A percentile compares a stretch with the other conserved stretches of the same genome.
Evolutionary conservation across 2,797 vertebrate genomes (phyloP).

Genomic region (Notamacropus eugenii): DNA sequence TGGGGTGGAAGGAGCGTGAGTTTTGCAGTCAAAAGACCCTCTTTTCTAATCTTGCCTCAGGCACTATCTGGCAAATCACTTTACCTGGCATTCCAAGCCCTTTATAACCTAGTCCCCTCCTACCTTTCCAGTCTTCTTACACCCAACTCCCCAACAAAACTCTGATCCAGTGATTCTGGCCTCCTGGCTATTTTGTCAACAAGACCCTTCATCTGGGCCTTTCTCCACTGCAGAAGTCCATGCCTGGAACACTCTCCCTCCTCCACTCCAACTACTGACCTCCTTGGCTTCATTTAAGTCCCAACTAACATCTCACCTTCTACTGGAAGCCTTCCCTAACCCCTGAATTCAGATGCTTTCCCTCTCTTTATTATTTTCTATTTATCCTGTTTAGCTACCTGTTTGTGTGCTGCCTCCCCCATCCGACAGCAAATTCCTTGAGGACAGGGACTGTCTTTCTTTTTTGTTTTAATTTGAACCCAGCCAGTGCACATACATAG

Average conservation of each 20-base stretch:
- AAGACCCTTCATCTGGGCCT: background rate
- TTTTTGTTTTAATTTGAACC: too few relatives aligned
- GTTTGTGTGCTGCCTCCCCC: background rate
- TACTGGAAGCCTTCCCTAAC: background rate
- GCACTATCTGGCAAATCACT: background rate
- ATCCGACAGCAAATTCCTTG: background rate
- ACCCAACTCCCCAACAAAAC: background rate
- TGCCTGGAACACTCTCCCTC: background rate
- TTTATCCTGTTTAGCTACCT: background rate
- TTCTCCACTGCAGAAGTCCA: background rate
- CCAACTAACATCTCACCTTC: background rate
- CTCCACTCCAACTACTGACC: background rate
- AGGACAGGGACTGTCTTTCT: too few relatives aligned
- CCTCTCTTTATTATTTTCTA: background rate
- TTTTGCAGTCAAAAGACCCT: background rate
- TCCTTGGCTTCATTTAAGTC: background rate
- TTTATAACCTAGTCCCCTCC: background rate
- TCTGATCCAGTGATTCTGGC: background rate
- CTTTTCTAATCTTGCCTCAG: background rate
- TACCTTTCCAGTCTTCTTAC: background rate
- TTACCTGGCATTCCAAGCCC: background rate
- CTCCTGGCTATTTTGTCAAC: background rate
- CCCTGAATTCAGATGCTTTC: background rate
- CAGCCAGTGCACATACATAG: too few relatives aligned
- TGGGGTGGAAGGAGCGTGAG: background rate